A percentile compares a stretch with the other conserved stretches of the same genome.
Conservation (phyloP, 2,797 vertebrate species). For the Botia almorhae region DNA sequence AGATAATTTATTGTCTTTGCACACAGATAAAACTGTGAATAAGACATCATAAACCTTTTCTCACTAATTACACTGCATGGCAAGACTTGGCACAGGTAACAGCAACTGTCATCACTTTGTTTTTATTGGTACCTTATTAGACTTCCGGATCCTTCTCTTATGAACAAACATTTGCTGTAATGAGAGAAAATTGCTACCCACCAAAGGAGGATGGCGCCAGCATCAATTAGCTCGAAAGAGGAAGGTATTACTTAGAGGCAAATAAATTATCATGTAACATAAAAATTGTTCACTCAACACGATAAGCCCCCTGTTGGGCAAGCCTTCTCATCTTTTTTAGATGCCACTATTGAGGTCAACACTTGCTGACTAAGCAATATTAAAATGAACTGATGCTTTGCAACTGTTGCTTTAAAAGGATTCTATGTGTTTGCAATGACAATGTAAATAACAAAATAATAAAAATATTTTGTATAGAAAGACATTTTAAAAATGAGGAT, state of each 20-base stretch:
- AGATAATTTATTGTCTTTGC: constrained; percentile 29
- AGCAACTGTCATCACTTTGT: constrained; percentile 62
- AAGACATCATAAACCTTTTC: constrained; percentile 60
- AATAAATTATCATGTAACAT: constrained; percentile 72
- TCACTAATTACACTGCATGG: constrained; percentile 57
- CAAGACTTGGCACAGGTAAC: constrained; percentile 54
- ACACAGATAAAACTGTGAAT: constrained; percentile 14
- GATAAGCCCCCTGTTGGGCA: constrained; percentile 29
- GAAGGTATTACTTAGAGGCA: constrained; percentile 74
- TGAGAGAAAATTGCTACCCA: constrained; percentile 80
- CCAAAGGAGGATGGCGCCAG: constrained; percentile 76
- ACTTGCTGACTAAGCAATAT: constrained; percentile 18
- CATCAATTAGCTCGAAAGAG: constrained; percentile 79
- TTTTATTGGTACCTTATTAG: constrained; percentile 66
- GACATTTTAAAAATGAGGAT: not conserved
- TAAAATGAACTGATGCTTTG: not conserved
- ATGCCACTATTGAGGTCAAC: constrained; percentile 54
- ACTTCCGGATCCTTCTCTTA: constrained; percentile 64
- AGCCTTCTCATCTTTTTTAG: constrained; percentile 59
- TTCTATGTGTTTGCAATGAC: not conserved
- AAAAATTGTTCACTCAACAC: constrained; percentile 64
- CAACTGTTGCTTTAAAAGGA: constrained; percentile 13
- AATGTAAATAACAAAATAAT: not conserved
- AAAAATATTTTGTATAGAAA: too few species aligned
- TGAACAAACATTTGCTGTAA: constrained; percentile 70